Evolutionary conservation across 2,888 invertebrate species (phyloP).

Genomic region (Drosophila neutralis): DNA sequence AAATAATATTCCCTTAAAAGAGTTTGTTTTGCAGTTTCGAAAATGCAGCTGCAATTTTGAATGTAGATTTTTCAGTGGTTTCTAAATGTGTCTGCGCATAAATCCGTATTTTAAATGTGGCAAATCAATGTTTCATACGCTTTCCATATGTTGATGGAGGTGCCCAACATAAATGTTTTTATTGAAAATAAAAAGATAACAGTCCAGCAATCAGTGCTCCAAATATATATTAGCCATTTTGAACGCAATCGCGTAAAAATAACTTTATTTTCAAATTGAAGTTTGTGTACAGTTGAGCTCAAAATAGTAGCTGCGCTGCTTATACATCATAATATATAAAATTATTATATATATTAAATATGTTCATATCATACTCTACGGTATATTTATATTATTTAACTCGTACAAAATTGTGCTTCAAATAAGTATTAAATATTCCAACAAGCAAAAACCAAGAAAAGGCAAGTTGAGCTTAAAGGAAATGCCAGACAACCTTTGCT

Average conservation of each 20-base stretch:
- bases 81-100: neutral
- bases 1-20: slow-evolving; percentile 9
- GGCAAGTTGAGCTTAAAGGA: neutral
- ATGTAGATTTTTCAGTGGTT: slow-evolving; percentile 4
- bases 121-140: neutral
- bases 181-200: neutral
- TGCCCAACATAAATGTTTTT: neutral
- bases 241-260: neutral
- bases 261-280: neutral
- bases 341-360: neutral
- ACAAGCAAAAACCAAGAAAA: neutral
- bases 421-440: neutral
- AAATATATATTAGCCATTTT: neutral
- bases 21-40: slow-evolving; percentile 24
- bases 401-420: fast-evolving
- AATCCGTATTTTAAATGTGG: neutral
- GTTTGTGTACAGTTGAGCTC: neutral
- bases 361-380: neutral
- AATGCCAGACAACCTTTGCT: neutral
- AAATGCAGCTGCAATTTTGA: slow-evolving; percentile 13
- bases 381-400: neutral
- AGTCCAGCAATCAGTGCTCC: neutral
- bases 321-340: neutral
- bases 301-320: neutral
- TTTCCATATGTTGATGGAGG: neutral